Evolutionary conservation across 2,888 invertebrate species (phyloP), one percentile per base, ranked within the genome.

Genomic region (Megalurothrips usitatus): DNA sequence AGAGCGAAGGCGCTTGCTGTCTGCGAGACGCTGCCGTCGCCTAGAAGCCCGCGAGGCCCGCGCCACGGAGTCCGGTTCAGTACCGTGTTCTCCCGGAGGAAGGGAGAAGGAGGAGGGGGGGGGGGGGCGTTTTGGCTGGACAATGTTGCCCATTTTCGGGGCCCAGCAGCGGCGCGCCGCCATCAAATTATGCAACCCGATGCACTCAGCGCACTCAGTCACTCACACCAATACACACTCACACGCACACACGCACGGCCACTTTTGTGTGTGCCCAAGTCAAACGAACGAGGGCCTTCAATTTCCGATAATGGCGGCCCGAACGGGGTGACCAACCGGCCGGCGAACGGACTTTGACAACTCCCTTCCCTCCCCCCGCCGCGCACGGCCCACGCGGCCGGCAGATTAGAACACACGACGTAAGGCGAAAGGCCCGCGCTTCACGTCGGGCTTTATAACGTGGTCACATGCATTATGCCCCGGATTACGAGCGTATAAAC

Each of bases 381-480:
- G 49, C 49, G 9, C 49, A 11, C 52, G 19, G n/a, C 58, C 17
- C 58, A 58, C 58, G 17, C 58, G n/a, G 6, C 14, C 58, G n/a
- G 8, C 58, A 58, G 19, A 14, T 10, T 58, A 58, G 19, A 52
- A 19, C 58, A 58, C 11, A 58, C 58, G 34, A 43, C 34, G 34
- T n/a, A 43, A 4, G 3, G 34, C 34, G 14, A 58, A 58, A 43
- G 34, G 34, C 34, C 34, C 34, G 34, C 58, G 14, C 58, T 58
- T 58, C 17, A 58, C 17, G 58, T 17, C 19, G 14, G n/a, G n/a
- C n/a, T 14, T 58, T 19, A 58, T n/a, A 58, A 58, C 58, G 58
- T 58, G 58, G 58, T n/a, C 58, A 58, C 58, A 58, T 58, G 58
- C 58, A n/a, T 58, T 58, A 58, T 58, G 58, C 58, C 58, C 34